These are phyloP conservation scores for Epinotia bilunana DNA, from an alignment of 2,888 invertebrate species.

Conservation along the genomic window DNA sequence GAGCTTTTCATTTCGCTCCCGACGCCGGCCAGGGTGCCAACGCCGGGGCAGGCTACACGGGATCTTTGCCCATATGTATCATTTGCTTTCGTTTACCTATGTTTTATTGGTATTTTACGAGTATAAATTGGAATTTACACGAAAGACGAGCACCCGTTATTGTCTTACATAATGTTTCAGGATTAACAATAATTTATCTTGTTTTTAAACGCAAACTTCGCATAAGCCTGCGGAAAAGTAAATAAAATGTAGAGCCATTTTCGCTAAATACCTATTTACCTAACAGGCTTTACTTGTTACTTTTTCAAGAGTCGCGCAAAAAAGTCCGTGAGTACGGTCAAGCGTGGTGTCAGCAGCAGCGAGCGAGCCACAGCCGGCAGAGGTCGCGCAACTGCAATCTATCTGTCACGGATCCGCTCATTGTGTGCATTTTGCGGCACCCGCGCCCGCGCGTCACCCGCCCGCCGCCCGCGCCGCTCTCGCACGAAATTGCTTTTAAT, in stretches of 20 bases:
- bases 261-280: not conserved
- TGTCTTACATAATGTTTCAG: not conserved
- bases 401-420: conserved; percentile 54
- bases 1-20: conserved; percentile 62
- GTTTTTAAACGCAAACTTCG: not conserved
- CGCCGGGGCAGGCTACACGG: not conserved
- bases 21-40: conserved; percentile 49
- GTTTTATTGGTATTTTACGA: not conserved
- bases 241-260: not conserved
- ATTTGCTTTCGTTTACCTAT: not conserved
- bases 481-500: conserved; percentile 47
- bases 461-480: conserved; percentile 22
- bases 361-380: conserved; percentile 41
- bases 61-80: not conserved
- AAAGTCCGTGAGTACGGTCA: not conserved
- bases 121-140: not conserved
- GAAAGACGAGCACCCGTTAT: no score
- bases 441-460: conserved; percentile 32
- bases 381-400: conserved; percentile 49
- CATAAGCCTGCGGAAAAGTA: not conserved
- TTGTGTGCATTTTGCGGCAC: conserved; percentile 49
- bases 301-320: not conserved
- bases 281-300: not conserved
- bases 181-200: not conserved
- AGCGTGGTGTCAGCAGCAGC: conserved; percentile 35